Base-by-base conservation (phyloP, 2,797 vertebrate species). In the Poecilia velifera region DNA sequence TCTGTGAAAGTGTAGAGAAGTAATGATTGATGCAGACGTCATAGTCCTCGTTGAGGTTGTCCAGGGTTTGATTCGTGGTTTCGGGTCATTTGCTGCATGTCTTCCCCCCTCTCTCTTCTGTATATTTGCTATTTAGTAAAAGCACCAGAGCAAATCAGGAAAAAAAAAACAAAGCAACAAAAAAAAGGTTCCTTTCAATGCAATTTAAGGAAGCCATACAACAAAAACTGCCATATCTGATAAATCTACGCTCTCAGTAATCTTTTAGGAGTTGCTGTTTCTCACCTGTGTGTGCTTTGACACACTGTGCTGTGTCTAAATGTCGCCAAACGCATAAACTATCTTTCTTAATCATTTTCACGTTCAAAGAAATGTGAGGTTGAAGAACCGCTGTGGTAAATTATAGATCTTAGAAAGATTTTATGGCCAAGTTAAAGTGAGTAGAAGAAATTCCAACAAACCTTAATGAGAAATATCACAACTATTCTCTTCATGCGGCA, bases 1-100 rank as follows among this genome's bases (percentile, higher is more conserved):
- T 82, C 82, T 79, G 84, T 62, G n/a, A 81, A 80, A 83, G 73
- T 79, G 79, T 72, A 62, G 83, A 47, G 84, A 84, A 64, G 22
- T 76, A 78, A 80, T 66, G 73, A 75, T 82, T 57, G 53, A 4
- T 12, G 53, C 53, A 55, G 25, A 55, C 1, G 1, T 16, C 9
- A 12, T 10, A n/a, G 9, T 55, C 25, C 53, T n/a, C 9, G 1
- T n/a, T 12, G 25, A 25, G 25, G 6, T 51, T 22, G 49, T 22
- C 18, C 6, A 20, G 49, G 20, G 53, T 55, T 12, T n/a, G 51
- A 25, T 53, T 53, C 0, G 18, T 22, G 51, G 22, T 53, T 8
- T 53, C 8, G 9, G 8, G 25, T n/a, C 7, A 25, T 55, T 55
- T 55, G 22, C 51, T n/a, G 51, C 51, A 55, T 55, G 22, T n/a